Evolutionary conservation across 2,113 vertebrate genomes (phyloP), one percentile per base, ranked within the genome.

Genomic region (Apus apus): DNA sequence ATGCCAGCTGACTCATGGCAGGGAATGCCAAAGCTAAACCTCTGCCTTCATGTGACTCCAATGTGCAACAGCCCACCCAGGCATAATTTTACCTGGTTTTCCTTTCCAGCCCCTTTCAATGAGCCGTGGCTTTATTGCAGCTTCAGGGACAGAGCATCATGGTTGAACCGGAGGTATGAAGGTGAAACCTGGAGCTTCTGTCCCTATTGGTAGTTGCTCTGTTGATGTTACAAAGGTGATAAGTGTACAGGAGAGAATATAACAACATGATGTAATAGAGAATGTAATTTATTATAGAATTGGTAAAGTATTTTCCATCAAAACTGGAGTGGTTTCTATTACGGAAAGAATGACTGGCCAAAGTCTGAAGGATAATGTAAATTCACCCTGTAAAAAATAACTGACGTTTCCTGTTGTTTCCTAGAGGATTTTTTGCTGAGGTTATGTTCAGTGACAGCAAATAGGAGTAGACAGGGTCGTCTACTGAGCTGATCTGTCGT

Each of bases 51-150:
- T 26, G n/a, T 34, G 57, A 38, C 2, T 7, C 29, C 1, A 13
- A 8, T 30, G 46, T 2, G 1, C 0, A 3, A 12, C 25, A 54
- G 14, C 12, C 38, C 0, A 0, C 0, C 0, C 40, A 60, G 46
- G 48, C 0, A 0, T 75, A 48, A 12, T 65, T 60, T 58, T 29
- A 50, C 51, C 19, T 2, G 1, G 5, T 51, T 80, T 72, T 51
- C n/a, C 32, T 32, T 60, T 70, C 30, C 46, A 25, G 27, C 16
- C 27, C 20, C 53, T 64, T 48, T 10, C 1, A 6, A 7, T 0
- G 2, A 68, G 53, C 30, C 2, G 0, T 1, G 3, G 14, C 54
- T 65, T 38, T 0, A 0, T 22, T 38, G 50, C 30, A 50, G 38
- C 40, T 54, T 66, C 16, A 21, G 77, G 84, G 32, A 12, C 11